Base-by-base conservation (phyloP, 2,888 invertebrate genomes). In the Chymomyza procnemis region DNA sequence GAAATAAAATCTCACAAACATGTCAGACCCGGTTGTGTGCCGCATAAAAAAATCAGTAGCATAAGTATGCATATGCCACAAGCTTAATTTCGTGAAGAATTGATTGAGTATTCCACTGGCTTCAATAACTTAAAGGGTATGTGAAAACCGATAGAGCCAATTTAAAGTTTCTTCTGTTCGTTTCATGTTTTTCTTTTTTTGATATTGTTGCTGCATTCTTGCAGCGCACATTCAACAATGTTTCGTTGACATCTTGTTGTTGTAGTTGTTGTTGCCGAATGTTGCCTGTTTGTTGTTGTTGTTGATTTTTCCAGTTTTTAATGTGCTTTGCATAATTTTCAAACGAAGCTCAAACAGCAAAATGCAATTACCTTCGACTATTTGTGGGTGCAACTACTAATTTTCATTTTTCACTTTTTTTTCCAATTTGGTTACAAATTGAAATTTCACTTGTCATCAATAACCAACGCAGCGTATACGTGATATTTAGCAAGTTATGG, bases 291-390 rank as follows among this genome's bases (percentile, higher is more conserved):
- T 66, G 56, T 66, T 48, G 63, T 16, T n/a, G 47, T 8, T 57
- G 18, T 22, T 8, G 9, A 22, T 47, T 48, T 71, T 52, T 69
- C 71, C 81, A 72, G 79, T 71, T 80, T 72, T 72, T 64, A 81
- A 80, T 85, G 80, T 71, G 67, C 72, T 81, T 84, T 68, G 86
- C 81, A 75, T 69, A 74, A 71, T 68, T 70, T 76, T 64, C 54
- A 65, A 74, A 69, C 54, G 56, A 67, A 22, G 8, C 21, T 69
- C 68, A 73, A 82, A 68, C 68, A 54, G 52, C 61, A 61, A 74
- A 73, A 66, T 61, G 58, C 74, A 73, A 73, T 73, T 65, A 69
- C 34, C 9, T 12, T 12, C 34, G 9, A 41, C 34, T 9, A 41
- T 76, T 58, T 56, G 30, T 52, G 19, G 41, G 47, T 75, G 67